Evolutionary conservation across 1,140 invertebrate species (phyloP).

Genomic region (Bombus waltoni): DNA sequence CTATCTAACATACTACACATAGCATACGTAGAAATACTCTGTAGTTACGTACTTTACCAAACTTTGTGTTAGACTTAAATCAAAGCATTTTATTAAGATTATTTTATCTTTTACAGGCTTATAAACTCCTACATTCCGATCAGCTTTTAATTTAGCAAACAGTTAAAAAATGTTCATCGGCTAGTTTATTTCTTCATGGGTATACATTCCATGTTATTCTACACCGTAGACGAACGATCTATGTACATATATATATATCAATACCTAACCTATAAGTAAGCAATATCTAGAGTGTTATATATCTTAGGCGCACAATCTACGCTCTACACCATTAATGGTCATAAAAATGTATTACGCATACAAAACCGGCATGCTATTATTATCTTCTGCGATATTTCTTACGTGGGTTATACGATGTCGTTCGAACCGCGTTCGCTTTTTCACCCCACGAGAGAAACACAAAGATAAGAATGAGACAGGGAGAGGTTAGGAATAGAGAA

Average conservation of each 20-base stretch:
- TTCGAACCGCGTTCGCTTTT: background rate
- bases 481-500: constrained; percentile 57
- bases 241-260: background rate
- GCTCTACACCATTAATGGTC: background rate
- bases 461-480: constrained; percentile 11
- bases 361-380: background rate
- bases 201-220: background rate
- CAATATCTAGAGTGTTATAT: background rate
- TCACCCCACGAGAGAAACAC: background rate
- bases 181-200: background rate
- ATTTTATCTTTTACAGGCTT: background rate
- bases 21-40: background rate
- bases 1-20: background rate
- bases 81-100: background rate
- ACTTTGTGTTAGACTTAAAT: background rate
- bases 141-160: no score
- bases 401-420: constrained; percentile 5
- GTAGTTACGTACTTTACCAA: no score
- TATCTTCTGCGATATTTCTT: constrained; percentile 37
- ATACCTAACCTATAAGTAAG: background rate
- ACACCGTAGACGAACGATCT: background rate
- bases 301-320: background rate
- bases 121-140: background rate
- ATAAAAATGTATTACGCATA: constrained; percentile 18
- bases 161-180: background rate